These are phyloP conservation scores for Saturnia pavonia DNA, from an alignment of 2,888 invertebrate species.

Conservation along the genomic window DNA sequence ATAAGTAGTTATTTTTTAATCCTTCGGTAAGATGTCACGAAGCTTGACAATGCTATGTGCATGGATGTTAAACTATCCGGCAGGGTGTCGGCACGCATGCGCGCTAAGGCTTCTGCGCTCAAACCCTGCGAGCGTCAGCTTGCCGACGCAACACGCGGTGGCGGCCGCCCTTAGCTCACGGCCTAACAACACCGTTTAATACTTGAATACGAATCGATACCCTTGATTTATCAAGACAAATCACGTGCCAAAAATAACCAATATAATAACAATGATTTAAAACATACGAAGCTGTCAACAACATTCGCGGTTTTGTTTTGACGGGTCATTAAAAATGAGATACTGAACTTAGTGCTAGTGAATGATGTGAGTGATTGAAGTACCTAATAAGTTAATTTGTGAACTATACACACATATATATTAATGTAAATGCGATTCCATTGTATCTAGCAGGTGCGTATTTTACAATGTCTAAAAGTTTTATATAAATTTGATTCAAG, in stretches of 20 bases:
- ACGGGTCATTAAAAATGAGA: slow-evolving; percentile 28
- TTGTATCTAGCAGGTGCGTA: slow-evolving; percentile 13
- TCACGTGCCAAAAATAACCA: slow-evolving; percentile 41
- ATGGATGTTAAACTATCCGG: slow-evolving; percentile 45
- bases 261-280: background rate
- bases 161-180: slow-evolving; percentile 54
- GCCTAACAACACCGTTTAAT: slow-evolving; percentile 38
- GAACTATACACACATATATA: slow-evolving; percentile 14
- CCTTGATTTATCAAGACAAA: slow-evolving; percentile 50
- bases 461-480: background rate
- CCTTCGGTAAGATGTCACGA: background rate
- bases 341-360: slow-evolving; percentile 54
- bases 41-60: slow-evolving; percentile 32
- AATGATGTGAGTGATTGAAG: slow-evolving; percentile 40
- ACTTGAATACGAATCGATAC: slow-evolving; percentile 65
- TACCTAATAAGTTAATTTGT: slow-evolving; percentile 27
- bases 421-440: slow-evolving; percentile 8
- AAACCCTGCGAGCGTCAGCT: slow-evolving; percentile 56
- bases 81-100: slow-evolving; percentile 67
- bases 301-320: slow-evolving; percentile 33
- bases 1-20: background rate
- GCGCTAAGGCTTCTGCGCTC: slow-evolving; percentile 61
- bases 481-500: background rate
- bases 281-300: background rate
- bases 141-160: slow-evolving; percentile 57